These are phyloP conservation scores for Chrysodeixis includens DNA, from an alignment of 2,888 invertebrate genomes.

Conservation along the genomic window DNA sequence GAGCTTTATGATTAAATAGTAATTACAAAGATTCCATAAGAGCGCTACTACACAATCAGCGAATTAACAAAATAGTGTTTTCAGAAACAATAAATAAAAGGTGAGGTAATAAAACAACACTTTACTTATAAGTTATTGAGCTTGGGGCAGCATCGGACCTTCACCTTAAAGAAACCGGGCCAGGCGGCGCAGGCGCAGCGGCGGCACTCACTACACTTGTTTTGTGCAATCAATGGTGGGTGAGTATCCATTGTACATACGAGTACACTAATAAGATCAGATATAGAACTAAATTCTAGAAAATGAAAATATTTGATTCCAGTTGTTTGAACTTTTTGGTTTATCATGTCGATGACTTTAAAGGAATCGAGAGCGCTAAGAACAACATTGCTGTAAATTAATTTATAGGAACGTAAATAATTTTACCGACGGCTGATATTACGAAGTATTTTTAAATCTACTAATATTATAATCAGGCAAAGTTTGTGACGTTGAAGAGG, in stretches of 20 bases:
- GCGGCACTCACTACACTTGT: conserved; percentile 46
- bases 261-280: neutral
- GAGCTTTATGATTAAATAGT: too few relatives aligned
- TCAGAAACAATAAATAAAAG: conserved; percentile 7
- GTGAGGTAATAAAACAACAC: conserved; percentile 37
- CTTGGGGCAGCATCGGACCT: conserved; percentile 59
- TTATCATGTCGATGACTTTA: too few relatives aligned
- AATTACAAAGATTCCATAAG: too few relatives aligned
- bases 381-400: too few relatives aligned
- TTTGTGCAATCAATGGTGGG: conserved; percentile 57
- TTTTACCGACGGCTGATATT: too few relatives aligned
- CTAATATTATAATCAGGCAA: too few relatives aligned
- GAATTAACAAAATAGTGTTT: neutral
- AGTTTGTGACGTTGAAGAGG: too few relatives aligned
- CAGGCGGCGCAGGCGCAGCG: conserved; percentile 58
- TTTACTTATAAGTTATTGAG: conserved; percentile 61
- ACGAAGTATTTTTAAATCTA: too few relatives aligned
- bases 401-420: too few relatives aligned
- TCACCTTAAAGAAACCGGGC: conserved; percentile 76
- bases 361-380: too few relatives aligned
- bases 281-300: neutral
- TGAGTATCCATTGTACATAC: conserved; percentile 26
- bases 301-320: neutral
- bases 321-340: too few relatives aligned
- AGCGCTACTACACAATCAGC: neutral